Evolutionary conservation across 2,113 vertebrate genomes (phyloP).

Genomic region (Prionailurus bengalensis): DNA sequence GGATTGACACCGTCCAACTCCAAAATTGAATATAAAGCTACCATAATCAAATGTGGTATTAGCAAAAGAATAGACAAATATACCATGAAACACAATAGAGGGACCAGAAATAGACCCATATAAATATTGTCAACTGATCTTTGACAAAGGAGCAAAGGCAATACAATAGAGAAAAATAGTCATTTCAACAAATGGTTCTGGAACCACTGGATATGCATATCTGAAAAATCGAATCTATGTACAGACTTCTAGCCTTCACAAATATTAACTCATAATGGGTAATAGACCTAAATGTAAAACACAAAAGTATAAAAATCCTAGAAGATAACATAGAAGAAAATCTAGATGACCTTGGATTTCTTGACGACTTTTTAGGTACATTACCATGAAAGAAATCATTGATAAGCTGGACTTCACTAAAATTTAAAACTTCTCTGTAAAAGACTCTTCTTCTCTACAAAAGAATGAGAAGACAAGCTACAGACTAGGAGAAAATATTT

Average conservation of each 20-base stretch:
- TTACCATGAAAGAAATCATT: not conserved
- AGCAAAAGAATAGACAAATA: not conserved
- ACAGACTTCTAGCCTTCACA: not conserved
- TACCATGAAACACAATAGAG: not conserved
- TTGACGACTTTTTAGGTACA: not conserved
- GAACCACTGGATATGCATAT: not conserved
- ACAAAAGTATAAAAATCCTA: not conserved
- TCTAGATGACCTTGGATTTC: conserved; percentile 5
- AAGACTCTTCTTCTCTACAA: not conserved
- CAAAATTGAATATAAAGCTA: not conserved
- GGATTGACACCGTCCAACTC: not conserved
- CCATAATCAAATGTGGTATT: not conserved
- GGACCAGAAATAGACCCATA: not conserved
- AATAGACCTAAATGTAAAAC: not conserved
- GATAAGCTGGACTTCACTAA: not conserved
- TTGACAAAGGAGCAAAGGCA: not conserved
- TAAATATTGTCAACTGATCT: not conserved
- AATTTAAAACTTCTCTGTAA: not conserved
- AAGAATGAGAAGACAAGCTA: not conserved
- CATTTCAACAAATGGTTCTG: not conserved
- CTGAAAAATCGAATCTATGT: not conserved
- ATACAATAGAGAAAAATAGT: not conserved
- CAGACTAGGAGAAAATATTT: not conserved
- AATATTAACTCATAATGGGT: not conserved
- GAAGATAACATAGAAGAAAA: not conserved